These are phyloP conservation scores for Pseudorectes ferrugineus DNA, from an alignment of 2,113 vertebrate species.

Conservation along the genomic window DNA sequence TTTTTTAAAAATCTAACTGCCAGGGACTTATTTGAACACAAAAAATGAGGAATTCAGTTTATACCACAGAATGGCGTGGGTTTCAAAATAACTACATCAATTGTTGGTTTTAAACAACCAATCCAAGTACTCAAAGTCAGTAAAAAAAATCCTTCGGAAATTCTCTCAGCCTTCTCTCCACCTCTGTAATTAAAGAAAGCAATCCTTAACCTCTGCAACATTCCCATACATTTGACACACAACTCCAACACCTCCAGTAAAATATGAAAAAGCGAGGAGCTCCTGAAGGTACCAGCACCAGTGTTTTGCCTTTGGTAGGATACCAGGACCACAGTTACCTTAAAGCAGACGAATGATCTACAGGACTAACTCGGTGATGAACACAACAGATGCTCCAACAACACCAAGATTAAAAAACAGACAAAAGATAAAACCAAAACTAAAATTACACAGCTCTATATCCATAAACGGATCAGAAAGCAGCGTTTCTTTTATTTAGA, in stretches of 20 bases:
- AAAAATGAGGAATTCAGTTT: conserved; percentile 21
- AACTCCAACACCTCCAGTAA: not conserved
- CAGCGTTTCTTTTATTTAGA: not conserved
- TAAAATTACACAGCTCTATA: not conserved
- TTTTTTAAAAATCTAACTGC: not conserved
- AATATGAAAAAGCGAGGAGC: not conserved
- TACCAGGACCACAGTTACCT: not conserved
- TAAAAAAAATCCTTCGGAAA: not conserved
- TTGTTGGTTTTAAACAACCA: conserved; percentile 25
- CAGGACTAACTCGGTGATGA: not conserved
- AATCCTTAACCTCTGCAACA: not conserved
- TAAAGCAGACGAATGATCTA: not conserved
- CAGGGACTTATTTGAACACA: not conserved
- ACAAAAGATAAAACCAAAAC: not conserved
- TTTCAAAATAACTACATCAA: conserved; percentile 22
- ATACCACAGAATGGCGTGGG: conserved; percentile 27
- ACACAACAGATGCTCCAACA: not conserved
- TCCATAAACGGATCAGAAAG: not conserved
- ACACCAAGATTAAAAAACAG: not conserved
- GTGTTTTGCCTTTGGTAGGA: not conserved
- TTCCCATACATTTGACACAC: not conserved
- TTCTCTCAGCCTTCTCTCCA: not conserved
- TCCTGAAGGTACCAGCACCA: not conserved
- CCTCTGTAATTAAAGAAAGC: not conserved
- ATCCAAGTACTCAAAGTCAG: not conserved